These are phyloP conservation scores for Agonopterix alstromeriana DNA, from an alignment of 2,888 invertebrate species.

Conservation along the genomic window DNA sequence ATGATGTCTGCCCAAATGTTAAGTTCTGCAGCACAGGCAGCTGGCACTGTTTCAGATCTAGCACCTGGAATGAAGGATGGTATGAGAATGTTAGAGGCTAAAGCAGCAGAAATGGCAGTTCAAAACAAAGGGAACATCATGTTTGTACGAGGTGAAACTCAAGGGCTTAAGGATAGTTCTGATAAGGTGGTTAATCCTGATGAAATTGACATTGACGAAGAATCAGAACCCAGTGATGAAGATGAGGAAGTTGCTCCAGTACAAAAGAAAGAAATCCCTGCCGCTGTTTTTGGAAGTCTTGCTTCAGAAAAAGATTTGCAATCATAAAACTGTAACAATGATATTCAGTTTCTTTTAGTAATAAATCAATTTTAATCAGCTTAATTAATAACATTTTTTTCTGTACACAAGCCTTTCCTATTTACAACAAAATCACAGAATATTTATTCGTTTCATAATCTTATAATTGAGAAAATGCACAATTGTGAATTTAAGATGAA, in stretches of 20 bases:
- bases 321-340: slow-evolving; percentile 5
- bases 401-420: slow-evolving; percentile 42
- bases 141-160: slow-evolving; percentile 92
- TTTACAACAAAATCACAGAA: slow-evolving; percentile 65
- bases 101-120: slow-evolving; percentile 83
- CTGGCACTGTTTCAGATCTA: slow-evolving; percentile 83
- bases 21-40: slow-evolving; percentile 81
- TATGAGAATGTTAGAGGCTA: slow-evolving; percentile 92
- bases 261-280: slow-evolving; percentile 90
- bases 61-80: slow-evolving; percentile 88
- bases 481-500: too few species aligned
- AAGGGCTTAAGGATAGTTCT: slow-evolving; percentile 80
- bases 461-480: slow-evolving; percentile 3
- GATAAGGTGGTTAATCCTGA: slow-evolving; percentile 89
- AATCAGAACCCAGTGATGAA: slow-evolving; percentile 80
- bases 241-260: slow-evolving; percentile 80
- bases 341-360: slow-evolving; percentile 18
- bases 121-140: slow-evolving; percentile 80
- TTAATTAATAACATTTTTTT: slow-evolving; percentile 39
- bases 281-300: slow-evolving; percentile 93
- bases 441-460: slow-evolving; percentile 12
- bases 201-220: slow-evolving; percentile 90
- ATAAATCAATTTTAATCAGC: slow-evolving; percentile 46
- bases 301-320: slow-evolving; percentile 38
- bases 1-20: slow-evolving; percentile 99